A percentile compares a stretch with the other conserved stretches of the same genome.
Conservation (phyloP, 2,888 invertebrate genomes). For the Archips xylosteana region DNA sequence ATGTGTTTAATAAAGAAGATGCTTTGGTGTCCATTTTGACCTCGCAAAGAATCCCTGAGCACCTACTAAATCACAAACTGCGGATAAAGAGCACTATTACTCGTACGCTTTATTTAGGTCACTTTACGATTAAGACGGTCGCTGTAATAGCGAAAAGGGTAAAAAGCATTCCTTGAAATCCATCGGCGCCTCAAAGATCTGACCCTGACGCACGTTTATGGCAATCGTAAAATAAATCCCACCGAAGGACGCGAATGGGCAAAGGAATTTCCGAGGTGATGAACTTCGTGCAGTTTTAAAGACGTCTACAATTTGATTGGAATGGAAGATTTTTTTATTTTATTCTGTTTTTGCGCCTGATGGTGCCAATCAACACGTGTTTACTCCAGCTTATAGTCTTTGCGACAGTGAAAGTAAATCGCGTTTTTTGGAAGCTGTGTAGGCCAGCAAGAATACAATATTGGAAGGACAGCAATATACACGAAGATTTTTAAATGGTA, state of each 20-base stretch:
- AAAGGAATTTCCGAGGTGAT: constrained; percentile 57
- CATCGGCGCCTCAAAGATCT: constrained; percentile 48
- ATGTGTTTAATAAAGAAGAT: not conserved
- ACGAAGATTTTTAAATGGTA: too few relatives aligned
- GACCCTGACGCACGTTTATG: constrained; percentile 58
- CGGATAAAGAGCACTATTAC: not conserved
- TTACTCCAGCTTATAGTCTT: too few relatives aligned
- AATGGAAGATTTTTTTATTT: not conserved
- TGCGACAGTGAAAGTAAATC: too few relatives aligned
- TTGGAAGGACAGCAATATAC: too few relatives aligned
- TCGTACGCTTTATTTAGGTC: constrained; percentile 25
- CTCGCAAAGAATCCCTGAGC: not conserved
- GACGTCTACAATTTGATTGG: constrained; percentile 31
- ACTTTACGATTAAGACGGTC: constrained; percentile 35
- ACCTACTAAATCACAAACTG: not conserved
- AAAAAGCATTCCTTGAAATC: constrained; percentile 56
- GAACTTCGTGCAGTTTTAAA: constrained; percentile 43
- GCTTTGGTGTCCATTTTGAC: not conserved
- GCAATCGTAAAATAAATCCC: constrained; percentile 67
- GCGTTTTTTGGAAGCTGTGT: too few relatives aligned
- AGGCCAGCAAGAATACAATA: too few relatives aligned
- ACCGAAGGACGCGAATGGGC: constrained; percentile 51
- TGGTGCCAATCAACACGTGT: too few relatives aligned
- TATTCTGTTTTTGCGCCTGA: too few relatives aligned
- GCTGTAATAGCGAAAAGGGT: constrained; percentile 51